Evolutionary conservation across 2,797 vertebrate species (phyloP).

Genomic region (Toxotes lorentzi): DNA sequence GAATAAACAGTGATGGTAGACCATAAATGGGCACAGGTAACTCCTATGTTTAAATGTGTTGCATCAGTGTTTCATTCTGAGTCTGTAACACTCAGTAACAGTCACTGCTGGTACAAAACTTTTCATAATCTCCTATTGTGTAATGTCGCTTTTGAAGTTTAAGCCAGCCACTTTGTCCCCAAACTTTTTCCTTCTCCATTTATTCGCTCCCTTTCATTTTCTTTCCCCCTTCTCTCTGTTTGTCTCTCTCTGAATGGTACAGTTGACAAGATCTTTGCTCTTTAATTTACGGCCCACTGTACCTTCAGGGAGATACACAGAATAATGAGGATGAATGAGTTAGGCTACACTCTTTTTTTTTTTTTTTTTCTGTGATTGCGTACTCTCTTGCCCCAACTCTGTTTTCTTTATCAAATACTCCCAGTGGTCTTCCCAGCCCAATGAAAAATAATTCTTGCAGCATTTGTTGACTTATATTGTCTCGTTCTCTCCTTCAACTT

Average conservation of each 20-base stretch:
- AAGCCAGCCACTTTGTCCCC: constrained; percentile 34
- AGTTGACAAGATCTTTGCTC: constrained; percentile 50
- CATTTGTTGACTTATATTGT: constrained; percentile 36
- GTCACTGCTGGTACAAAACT: constrained; percentile 12
- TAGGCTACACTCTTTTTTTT: constrained; percentile 21
- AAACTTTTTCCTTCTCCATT: constrained; percentile 30
- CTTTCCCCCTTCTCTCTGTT: neutral
- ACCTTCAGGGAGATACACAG: constrained; percentile 58
- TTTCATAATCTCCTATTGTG: constrained; percentile 40
- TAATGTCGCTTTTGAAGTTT: constrained; percentile 49
- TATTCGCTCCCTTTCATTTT: constrained; percentile 37
- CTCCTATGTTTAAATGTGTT: neutral
- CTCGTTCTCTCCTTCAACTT: constrained; percentile 24
- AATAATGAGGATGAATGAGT: constrained; percentile 48
- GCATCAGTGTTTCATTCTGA: neutral
- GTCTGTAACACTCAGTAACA: constrained; percentile 7
- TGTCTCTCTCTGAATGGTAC: constrained; percentile 41
- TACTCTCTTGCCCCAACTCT: constrained; percentile 48
- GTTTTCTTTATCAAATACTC: constrained; percentile 68
- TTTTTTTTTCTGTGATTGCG: constrained; percentile 36
- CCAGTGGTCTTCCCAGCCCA: constrained; percentile 32
- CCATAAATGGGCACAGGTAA: no score
- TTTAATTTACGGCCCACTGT: constrained; percentile 65
- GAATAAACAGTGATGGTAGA: no score
- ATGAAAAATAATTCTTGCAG: constrained; percentile 15